Percentiles rank a stretch among this genome's conserved stretches.
phyloP scores from a whole-genome alignment of 2,113 vertebrate genomes.

The Heteronetta atricapilla region DNA sequence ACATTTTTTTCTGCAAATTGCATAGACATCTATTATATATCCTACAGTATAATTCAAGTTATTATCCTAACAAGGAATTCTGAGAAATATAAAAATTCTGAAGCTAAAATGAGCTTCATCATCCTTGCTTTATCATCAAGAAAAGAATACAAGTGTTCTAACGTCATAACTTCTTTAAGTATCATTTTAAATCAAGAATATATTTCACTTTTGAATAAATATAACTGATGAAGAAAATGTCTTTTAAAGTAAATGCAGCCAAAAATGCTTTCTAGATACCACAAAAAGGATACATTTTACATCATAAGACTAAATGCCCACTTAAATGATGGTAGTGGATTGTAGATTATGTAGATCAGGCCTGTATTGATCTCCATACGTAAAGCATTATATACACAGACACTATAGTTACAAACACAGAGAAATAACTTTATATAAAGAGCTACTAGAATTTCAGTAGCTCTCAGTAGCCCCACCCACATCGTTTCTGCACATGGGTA shows the following conservation, averaged over 20 bases:
- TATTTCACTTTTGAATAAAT: neutral
- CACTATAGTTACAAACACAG: neutral
- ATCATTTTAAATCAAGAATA: too few relatives aligned
- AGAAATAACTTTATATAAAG: neutral
- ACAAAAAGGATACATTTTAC: neutral
- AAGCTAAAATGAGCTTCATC: neutral
- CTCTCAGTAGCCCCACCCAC: accelerated
- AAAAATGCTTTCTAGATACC: neutral
- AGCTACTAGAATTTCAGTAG: neutral
- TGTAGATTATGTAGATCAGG: neutral
- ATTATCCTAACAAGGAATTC: neutral
- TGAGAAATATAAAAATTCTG: neutral
- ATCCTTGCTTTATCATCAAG: neutral
- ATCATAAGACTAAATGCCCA: neutral
- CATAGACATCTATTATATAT: neutral
- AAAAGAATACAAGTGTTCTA: neutral
- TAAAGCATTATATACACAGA: neutral
- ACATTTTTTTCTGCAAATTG: neutral
- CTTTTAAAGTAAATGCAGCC: neutral
- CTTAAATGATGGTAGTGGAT: neutral
- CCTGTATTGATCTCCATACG: neutral
- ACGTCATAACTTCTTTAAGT: neutral
- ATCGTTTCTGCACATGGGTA: accelerated
- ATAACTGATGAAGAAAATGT: neutral
- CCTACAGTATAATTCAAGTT: neutral